These are phyloP conservation scores for Lasioglossum calceatum DNA, from an alignment of 2,888 invertebrate genomes.

Conservation along the genomic window DNA sequence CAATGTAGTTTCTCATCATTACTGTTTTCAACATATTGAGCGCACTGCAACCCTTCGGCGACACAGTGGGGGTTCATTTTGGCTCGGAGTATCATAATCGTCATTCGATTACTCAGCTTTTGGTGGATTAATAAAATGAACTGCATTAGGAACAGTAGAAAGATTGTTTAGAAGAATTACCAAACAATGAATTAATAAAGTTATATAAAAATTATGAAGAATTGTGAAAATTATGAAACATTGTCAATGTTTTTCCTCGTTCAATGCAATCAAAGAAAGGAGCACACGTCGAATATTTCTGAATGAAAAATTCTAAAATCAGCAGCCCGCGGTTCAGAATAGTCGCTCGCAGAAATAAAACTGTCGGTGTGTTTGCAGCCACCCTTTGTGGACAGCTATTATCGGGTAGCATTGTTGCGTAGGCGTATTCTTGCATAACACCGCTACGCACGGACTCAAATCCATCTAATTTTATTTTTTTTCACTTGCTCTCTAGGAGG, in stretches of 20 bases:
- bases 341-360: not conserved
- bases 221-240: not conserved
- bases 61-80: too few relatives aligned
- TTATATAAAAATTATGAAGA: not conserved
- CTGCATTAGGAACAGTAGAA: not conserved
- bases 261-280: not conserved
- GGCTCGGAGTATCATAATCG: too few relatives aligned
- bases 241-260: not conserved
- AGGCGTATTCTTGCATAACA: slow-evolving; percentile 1
- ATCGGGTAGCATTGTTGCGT: not conserved
- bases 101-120: not conserved
- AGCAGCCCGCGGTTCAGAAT: not conserved
- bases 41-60: too few relatives aligned
- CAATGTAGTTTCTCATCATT: too few relatives aligned
- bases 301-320: not conserved
- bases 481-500: not conserved
- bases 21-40: too few relatives aligned
- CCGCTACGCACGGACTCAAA: not conserved
- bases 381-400: slow-evolving; percentile 2
- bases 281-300: not conserved
- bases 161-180: not conserved
- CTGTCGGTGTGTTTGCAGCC: not conserved
- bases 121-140: not conserved
- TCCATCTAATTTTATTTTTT: not conserved
- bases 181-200: too few relatives aligned